Evolutionary conservation across 2,888 invertebrate species (phyloP), one percentile per base, ranked within the genome.

Genomic region (Rhamnusium bicolor): DNA sequence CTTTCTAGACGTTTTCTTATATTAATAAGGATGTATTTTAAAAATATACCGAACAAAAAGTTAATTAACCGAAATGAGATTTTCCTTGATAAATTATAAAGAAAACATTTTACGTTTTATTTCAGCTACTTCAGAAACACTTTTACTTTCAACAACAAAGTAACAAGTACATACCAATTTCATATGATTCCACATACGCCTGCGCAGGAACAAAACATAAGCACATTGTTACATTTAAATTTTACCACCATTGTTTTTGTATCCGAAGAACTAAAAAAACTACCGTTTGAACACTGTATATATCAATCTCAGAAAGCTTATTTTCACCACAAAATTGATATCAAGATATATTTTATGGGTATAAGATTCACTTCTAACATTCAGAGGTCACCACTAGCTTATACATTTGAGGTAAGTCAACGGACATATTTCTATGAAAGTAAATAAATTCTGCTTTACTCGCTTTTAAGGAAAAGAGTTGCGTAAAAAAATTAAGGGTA

Each of bases 101-200:
- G n/a, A n/a, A n/a, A n/a, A n/a, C n/a, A n/a, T n/a, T n/a, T n/a
- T n/a, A n/a, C n/a, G n/a, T n/a, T n/a, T n/a, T n/a, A n/a, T n/a
- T n/a, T n/a, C n/a, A n/a, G n/a, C n/a, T n/a, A n/a, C n/a, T n/a
- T n/a, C n/a, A n/a, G n/a, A n/a, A n/a, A n/a, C n/a, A n/a, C n/a
- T n/a, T n/a, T n/a, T n/a, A n/a, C n/a, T n/a, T n/a, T 24, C 14
- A 18, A 18, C 5, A 60, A n/a, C 40, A n/a, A 12, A 4, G 40
- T 40, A 63, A 49, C 24, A 63, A 49, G 80, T 82, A 86, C 86
- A 77, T 85, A 86, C 85, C 86, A 85, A 80, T 82, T 83, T 84
- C 83, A 83, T 81, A 78, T 83, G 83, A 80, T 80, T 80, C 78
- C 81, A 81, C 77, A 82, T 75, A 79, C 86, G 85, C 83, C 77